Percentiles rank a stretch among this genome's conserved stretches.
Evolutionary conservation across 2,888 invertebrate species (phyloP).

Genomic region (Sepiola atlantica): DNA sequence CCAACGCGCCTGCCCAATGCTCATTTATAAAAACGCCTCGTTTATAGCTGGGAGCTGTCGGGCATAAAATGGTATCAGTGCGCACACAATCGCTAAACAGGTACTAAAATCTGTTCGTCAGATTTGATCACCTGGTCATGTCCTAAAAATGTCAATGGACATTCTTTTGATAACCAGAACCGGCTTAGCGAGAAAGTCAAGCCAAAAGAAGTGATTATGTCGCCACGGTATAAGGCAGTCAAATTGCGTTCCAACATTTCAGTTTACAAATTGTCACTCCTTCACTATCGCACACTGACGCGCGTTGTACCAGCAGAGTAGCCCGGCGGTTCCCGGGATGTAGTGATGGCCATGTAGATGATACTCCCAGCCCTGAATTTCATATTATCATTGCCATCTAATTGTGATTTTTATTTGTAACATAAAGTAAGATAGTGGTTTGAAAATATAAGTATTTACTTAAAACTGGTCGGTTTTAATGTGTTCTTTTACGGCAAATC

Average conservation of each 20-base stretch:
- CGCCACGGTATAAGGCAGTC: neutral
- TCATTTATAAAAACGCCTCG: neutral
- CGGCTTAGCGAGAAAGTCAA: conserved; percentile 8
- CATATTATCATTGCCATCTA: too few relatives aligned
- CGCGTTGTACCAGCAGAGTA: too few relatives aligned
- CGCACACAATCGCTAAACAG: neutral
- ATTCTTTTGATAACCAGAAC: neutral
- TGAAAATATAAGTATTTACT: too few relatives aligned
- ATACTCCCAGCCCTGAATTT: too few relatives aligned
- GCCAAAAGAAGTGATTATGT: conserved; percentile 1
- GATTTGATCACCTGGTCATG: conserved; percentile 32
- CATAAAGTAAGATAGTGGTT: too few relatives aligned
- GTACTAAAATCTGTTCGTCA: neutral
- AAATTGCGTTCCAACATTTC: neutral
- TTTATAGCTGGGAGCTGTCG: conserved; percentile 1
- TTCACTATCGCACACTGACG: too few relatives aligned
- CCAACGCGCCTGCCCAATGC: neutral
- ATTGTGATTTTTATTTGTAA: too few relatives aligned
- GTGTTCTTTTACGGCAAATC: too few relatives aligned
- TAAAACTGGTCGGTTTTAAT: too few relatives aligned
- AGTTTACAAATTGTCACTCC: too few relatives aligned
- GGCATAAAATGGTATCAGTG: conserved; percentile 19
- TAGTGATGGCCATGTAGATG: too few relatives aligned
- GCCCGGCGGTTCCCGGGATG: too few relatives aligned
- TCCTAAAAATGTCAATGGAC: conserved; percentile 32